Percentiles rank a stretch among this genome's conserved stretches.
Conservation (phyloP, 2,113 vertebrate species). For the Bambusicola thoracicus region DNA sequence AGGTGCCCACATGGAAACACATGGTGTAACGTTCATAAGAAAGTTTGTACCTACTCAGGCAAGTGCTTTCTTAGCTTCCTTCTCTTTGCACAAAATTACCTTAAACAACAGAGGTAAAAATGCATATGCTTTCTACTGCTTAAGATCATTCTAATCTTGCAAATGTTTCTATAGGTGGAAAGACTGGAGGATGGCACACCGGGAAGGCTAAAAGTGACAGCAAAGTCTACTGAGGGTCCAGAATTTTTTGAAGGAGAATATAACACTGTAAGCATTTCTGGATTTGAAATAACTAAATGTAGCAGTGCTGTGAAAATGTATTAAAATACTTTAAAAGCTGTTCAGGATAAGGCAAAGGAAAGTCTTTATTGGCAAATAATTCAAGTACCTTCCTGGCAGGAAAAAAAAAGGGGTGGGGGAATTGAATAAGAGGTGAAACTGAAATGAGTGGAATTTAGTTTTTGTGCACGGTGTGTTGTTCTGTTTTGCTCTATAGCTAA, state of each 20-base stretch:
- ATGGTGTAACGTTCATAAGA: constrained; percentile 89
- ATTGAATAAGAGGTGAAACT: not conserved
- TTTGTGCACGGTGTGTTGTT: not conserved
- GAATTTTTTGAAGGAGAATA: constrained; percentile 86
- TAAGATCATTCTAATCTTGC: not conserved
- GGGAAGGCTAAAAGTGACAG: constrained; percentile 89
- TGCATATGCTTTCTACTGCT: not conserved
- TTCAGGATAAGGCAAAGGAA: not conserved
- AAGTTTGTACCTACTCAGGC: constrained; percentile 87
- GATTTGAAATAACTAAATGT: not conserved
- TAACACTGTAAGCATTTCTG: constrained; percentile 86
- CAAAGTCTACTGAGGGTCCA: constrained; percentile 86
- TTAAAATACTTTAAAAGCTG: not conserved
- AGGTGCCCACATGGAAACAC: constrained; percentile 89
- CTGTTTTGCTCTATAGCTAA: not conserved
- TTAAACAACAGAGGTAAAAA: not conserved
- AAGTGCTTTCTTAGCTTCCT: constrained; percentile 39
- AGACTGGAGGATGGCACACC: constrained; percentile 90
- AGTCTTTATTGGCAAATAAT: not conserved
- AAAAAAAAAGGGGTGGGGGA: not conserved
- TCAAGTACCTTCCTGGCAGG: not conserved
- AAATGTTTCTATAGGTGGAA: constrained; percentile 78
- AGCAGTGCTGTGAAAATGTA: not conserved
- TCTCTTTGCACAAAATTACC: not conserved
- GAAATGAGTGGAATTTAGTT: not conserved